Evolutionary conservation across 2,797 vertebrate species (phyloP), one percentile per base, ranked within the genome.

Genomic region (Lepus oiostolus): DNA sequence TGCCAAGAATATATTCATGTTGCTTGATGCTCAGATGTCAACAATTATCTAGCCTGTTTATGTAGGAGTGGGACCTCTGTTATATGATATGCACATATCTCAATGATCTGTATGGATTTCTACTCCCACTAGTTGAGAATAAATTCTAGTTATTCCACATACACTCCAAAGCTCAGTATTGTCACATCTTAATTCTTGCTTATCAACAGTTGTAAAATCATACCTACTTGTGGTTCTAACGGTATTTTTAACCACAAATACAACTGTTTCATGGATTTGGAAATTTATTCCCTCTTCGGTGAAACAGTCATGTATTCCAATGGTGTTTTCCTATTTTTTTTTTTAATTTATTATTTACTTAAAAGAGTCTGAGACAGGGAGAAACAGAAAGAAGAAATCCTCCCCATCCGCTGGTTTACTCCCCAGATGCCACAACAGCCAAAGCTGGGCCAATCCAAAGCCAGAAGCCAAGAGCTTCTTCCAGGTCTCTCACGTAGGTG

Each of bases 211-310:
- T 75, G 4, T 52, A 85, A 88, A 65, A 90, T 82, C n/a, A 50
- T 50, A 47, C 17, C 11, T 47, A 47, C 42, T 47, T 71, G 10
- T 67, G 32, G n/a, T 28, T 9, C 72, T 47, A 81, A 83, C 28
- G 60, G n/a, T 85, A 89, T 71, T 76, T 76, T 90, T 21, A 81
- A 84, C 19, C 60, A 70, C 38, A 52, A 68, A 72, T 26, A 76
- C 8, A 26, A 65, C 24, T 30, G 38, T 75, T 74, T 38, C 24
- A 35, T 42, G 28, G 54, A 82, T 68, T 76, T 30, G 7, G 9
- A 62, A 86, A 87, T 72, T n/a, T 62, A 67, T 83, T 79, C 62
- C 47, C 62, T 90, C 58, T 74, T 87, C 60, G 85, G 30, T 90
- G 58, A 92, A 85, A 63, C 50, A 60, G 47, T n/a, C 71, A 79